A percentile compares a stretch with the other conserved stretches of the same genome.
Evolutionary conservation across 2,888 invertebrate species (phyloP).

Genomic region (Diloba caeruleocephala): DNA sequence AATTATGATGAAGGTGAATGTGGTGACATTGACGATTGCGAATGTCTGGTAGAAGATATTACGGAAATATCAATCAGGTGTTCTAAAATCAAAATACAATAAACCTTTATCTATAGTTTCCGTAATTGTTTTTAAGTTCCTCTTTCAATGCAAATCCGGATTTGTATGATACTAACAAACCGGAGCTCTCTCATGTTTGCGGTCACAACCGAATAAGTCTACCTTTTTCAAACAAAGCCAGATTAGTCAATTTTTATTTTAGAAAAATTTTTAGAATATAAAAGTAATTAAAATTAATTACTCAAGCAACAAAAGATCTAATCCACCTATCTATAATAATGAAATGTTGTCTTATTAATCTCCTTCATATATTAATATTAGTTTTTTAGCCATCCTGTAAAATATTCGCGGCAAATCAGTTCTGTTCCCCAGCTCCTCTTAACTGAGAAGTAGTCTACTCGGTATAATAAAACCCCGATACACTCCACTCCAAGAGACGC

Average conservation of each 20-base stretch:
- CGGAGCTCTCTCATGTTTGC: slow-evolving; percentile 9
- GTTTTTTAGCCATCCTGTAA: neutral
- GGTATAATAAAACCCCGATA: too few relatives aligned
- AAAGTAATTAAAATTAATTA: neutral
- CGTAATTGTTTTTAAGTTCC: too few relatives aligned
- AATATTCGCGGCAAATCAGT: neutral
- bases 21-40: too few relatives aligned
- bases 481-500: too few relatives aligned
- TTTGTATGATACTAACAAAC: neutral
- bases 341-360: neutral
- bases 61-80: too few relatives aligned
- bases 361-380: neutral
- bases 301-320: neutral
- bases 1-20: too few relatives aligned
- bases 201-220: slow-evolving; percentile 13
- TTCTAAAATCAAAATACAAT: neutral
- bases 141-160: too few relatives aligned
- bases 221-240: slow-evolving; percentile 15
- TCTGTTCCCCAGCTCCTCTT: neutral
- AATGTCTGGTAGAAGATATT: too few relatives aligned
- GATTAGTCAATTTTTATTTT: slow-evolving; percentile 4
- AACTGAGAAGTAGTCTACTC: too few relatives aligned
- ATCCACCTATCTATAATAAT: neutral
- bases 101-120: neutral
- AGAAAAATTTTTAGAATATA: neutral